These are phyloP conservation scores for Coptotermes formosanus DNA, from an alignment of 1,140 invertebrate species.

Conservation along the genomic window DNA sequence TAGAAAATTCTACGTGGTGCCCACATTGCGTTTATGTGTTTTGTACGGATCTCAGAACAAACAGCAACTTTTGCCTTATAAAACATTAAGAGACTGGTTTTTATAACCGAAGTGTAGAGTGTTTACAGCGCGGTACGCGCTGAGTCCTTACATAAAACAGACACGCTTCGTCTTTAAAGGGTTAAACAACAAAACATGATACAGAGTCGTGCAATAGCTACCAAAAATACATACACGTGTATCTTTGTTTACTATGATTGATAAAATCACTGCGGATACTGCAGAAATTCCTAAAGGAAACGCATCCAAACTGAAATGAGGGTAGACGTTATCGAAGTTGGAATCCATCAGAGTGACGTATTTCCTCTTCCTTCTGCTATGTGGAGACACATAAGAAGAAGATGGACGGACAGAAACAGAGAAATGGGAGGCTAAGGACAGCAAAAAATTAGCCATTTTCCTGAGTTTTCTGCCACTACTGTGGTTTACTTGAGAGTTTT, in stretches of 20 bases:
- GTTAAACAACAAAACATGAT: background rate
- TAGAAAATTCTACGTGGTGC: too few species aligned
- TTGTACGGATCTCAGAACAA: too few species aligned
- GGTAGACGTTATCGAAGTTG: constrained; percentile 14
- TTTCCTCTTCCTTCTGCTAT: constrained; percentile 15
- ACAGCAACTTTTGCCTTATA: too few species aligned
- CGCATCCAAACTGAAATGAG: background rate
- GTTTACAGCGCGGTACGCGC: too few species aligned
- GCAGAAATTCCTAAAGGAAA: background rate
- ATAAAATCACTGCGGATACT: background rate
- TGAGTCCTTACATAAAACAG: too few species aligned
- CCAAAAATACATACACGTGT: background rate
- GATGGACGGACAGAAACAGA: background rate
- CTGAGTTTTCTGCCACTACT: background rate
- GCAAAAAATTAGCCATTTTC: background rate
- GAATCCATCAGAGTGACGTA: constrained; percentile 18
- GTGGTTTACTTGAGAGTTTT: background rate
- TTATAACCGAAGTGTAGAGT: too few species aligned
- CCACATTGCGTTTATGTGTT: too few species aligned
- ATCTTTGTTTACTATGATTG: background rate
- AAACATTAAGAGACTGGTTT: too few species aligned
- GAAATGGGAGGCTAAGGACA: background rate
- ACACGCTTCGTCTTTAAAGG: too few species aligned
- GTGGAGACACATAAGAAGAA: constrained; percentile 6
- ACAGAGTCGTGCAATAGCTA: background rate